Conservation (phyloP, 2,797 vertebrate species). For the Tinamus major region DNA sequence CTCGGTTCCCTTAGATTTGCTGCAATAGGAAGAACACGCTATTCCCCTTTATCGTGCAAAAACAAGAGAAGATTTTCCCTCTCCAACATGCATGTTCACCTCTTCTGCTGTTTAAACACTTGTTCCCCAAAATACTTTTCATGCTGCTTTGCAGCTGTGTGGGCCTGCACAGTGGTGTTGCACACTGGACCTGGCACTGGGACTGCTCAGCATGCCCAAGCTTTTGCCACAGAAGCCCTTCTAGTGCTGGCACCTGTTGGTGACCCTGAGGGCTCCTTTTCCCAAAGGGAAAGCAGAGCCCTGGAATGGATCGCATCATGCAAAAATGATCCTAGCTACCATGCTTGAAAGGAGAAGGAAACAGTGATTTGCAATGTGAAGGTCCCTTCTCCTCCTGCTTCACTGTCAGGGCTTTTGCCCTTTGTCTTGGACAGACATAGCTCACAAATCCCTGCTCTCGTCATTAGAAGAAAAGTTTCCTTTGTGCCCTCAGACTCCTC, state of each 20-base stretch:
- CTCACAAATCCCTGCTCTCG: no score
- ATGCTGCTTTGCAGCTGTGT: no score
- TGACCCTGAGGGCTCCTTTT: neutral
- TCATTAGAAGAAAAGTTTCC: neutral
- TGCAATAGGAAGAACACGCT: neutral
- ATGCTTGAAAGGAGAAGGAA: neutral
- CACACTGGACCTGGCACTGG: no score
- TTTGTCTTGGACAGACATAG: no score
- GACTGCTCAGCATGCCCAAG: no score
- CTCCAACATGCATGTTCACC: accelerated
- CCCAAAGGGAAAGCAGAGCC: neutral
- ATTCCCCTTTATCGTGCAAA: neutral
- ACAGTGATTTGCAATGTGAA: no score
- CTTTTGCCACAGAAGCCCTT: neutral
- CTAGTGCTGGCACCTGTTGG: neutral
- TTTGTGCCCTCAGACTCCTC: neutral
- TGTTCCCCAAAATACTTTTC: no score
- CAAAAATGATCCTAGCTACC: accelerated
- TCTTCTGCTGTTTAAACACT: neutral
- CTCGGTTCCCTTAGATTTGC: neutral
- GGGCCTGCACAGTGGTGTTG: no score
- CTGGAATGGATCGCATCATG: neutral
- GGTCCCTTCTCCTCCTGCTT: no score
- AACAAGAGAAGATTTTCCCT: accelerated
- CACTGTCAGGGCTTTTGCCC: no score